Conservation (phyloP, 2,888 invertebrate genomes). For the Lithophane socia region DNA sequence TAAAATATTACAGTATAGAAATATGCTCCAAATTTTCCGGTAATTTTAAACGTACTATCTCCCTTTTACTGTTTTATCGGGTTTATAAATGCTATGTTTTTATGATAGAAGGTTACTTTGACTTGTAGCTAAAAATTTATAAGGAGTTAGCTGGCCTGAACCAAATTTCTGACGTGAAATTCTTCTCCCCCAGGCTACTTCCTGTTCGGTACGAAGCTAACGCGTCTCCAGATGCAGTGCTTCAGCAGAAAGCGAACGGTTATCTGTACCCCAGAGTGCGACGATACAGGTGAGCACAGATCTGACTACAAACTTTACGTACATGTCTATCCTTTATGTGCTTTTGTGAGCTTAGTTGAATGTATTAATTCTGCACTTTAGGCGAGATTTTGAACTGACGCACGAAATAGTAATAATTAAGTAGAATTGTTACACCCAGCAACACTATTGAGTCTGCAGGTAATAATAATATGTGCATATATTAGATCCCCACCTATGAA, state of each 20-base stretch:
- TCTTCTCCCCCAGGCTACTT: conserved; percentile 81
- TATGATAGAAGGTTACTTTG: neutral
- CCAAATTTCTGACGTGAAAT: neutral
- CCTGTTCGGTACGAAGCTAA: conserved; percentile 86
- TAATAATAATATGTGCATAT: neutral
- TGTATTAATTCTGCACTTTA: neutral
- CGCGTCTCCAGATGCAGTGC: conserved; percentile 86
- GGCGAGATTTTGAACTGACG: neutral
- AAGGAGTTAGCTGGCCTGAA: neutral
- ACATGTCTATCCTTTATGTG: neutral
- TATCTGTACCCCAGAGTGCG: conserved; percentile 88
- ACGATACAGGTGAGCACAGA: conserved; percentile 81
- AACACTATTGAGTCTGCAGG: neutral
- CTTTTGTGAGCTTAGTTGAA: conserved; percentile 6
- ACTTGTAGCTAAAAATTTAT: neutral
- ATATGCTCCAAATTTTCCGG: no score
- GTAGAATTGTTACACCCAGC: neutral
- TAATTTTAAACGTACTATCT: neutral
- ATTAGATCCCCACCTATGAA: no score
- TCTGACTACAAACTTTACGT: neutral
- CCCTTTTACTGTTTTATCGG: neutral
- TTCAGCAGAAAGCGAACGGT: conserved; percentile 82
- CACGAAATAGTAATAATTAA: neutral
- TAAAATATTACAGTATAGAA: no score
- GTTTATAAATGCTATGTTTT: neutral